Conservation (phyloP, 2,888 invertebrate species). For the Pheosia gnoma region DNA sequence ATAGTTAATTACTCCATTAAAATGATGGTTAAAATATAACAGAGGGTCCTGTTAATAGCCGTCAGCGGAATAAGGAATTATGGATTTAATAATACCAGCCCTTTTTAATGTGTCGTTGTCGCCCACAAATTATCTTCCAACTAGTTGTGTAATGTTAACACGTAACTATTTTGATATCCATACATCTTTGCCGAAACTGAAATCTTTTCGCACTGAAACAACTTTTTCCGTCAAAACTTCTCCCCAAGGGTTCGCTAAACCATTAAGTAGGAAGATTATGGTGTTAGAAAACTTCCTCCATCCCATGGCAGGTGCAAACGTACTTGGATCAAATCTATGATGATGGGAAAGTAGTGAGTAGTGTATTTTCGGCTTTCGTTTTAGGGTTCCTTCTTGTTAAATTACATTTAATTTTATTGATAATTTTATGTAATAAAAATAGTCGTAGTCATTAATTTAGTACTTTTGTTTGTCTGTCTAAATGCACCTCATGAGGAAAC, state of each 20-base stretch:
- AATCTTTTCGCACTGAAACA: neutral
- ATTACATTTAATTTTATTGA: too few relatives aligned
- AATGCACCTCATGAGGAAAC: too few relatives aligned
- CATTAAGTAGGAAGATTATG: constrained; percentile 2
- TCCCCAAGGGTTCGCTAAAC: neutral
- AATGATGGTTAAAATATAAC: too few relatives aligned
- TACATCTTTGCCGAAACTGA: neutral
- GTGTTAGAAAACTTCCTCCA: neutral
- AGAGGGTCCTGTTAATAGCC: too few relatives aligned
- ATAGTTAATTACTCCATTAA: too few relatives aligned
- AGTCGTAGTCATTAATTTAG: too few relatives aligned
- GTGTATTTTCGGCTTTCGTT: neutral
- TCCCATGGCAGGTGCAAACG: neutral
- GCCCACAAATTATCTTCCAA: constrained; percentile 2
- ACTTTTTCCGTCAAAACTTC: constrained; percentile 1
- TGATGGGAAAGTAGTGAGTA: neutral
- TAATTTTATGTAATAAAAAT: too few relatives aligned
- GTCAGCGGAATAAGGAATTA: too few relatives aligned
- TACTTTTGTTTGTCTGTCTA: too few relatives aligned
- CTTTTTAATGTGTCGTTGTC: too few relatives aligned
- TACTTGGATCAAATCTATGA: neutral
- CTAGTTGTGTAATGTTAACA: neutral
- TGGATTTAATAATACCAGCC: too few relatives aligned
- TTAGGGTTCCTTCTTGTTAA: neutral
- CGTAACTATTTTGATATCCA: neutral